These are phyloP conservation scores for Deilephila porcellus DNA, from an alignment of 2,888 invertebrate genomes.

Conservation along the genomic window DNA sequence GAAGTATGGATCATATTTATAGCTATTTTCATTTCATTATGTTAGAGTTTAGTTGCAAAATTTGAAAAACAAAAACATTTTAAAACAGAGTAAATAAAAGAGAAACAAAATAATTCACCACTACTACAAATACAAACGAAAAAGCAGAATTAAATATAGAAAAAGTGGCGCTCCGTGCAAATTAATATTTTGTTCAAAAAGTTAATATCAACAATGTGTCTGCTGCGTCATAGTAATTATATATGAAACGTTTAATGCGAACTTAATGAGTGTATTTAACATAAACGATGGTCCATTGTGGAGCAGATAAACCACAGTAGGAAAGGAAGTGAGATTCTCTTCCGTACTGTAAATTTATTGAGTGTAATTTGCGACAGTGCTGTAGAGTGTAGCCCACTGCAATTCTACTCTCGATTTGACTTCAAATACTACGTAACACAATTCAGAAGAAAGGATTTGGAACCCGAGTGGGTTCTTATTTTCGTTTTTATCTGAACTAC, in stretches of 20 bases:
- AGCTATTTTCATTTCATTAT: too few relatives aligned
- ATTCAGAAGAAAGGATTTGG: slow-evolving; percentile 24
- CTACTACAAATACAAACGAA: too few relatives aligned
- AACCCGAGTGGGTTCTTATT: slow-evolving; percentile 5
- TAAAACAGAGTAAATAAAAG: too few relatives aligned
- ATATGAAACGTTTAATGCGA: slow-evolving; percentile 5
- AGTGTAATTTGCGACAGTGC: slow-evolving; percentile 43
- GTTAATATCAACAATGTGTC: slow-evolving; percentile 5
- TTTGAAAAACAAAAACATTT: too few relatives aligned
- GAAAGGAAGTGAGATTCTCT: slow-evolving; percentile 37
- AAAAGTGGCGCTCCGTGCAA: too few relatives aligned
- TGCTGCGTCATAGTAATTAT: not conserved
- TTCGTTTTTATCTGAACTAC: slow-evolving; percentile 12
- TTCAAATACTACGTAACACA: slow-evolving; percentile 29
- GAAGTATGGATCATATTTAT: too few relatives aligned
- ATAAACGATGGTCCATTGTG: slow-evolving; percentile 27
- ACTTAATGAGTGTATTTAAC: slow-evolving; percentile 28
- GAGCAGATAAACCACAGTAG: slow-evolving; percentile 31
- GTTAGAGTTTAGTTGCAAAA: too few relatives aligned
- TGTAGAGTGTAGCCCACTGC: slow-evolving; percentile 29
- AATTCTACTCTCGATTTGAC: slow-evolving; percentile 32
- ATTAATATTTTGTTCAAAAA: not conserved
- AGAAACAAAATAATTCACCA: too few relatives aligned
- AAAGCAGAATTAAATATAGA: too few relatives aligned
- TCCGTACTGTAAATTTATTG: slow-evolving; percentile 41